These are phyloP conservation scores for Takifugu ocellatus DNA, from an alignment of 2,797 vertebrate species.

Conservation along the genomic window DNA sequence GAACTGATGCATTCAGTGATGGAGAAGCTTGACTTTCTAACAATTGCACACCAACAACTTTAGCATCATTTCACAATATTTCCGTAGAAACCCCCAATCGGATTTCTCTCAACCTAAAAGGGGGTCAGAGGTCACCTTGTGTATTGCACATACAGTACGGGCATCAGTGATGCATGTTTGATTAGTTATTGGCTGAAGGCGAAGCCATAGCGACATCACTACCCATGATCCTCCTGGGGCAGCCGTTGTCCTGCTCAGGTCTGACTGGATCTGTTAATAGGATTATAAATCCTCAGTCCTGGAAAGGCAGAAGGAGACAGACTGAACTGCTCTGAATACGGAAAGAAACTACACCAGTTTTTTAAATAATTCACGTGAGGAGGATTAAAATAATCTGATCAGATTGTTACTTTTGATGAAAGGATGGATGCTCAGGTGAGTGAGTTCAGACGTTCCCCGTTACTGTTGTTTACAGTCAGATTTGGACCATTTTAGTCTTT, in stretches of 20 bases:
- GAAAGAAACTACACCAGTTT: neutral
- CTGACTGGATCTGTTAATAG: slow-evolving; percentile 71
- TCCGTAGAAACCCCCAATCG: too few species aligned
- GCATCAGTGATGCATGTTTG: too few species aligned
- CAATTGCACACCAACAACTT: too few species aligned
- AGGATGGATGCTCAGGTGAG: slow-evolving; percentile 55
- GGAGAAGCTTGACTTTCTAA: too few species aligned
- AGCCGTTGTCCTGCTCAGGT: slow-evolving; percentile 24
- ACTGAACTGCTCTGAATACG: slow-evolving; percentile 13
- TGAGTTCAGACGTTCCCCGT: slow-evolving; percentile 12
- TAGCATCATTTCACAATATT: too few species aligned
- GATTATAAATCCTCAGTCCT: slow-evolving; percentile 67
- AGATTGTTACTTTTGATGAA: slow-evolving; percentile 12
- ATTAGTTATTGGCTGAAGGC: neutral
- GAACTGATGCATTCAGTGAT: too few species aligned
- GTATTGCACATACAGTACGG: too few species aligned
- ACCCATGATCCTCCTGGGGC: slow-evolving; percentile 56
- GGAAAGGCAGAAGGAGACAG: slow-evolving; percentile 23
- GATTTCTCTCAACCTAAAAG: too few species aligned
- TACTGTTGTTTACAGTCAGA: neutral
- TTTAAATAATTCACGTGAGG: neutral
- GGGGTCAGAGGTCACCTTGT: too few species aligned
- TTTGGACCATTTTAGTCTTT: neutral
- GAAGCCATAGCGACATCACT: slow-evolving; percentile 13
- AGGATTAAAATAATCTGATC: slow-evolving; percentile 13